Evolutionary conservation across 2,888 invertebrate genomes (phyloP), one percentile per base, ranked within the genome.

Genomic region (Ennomos quercinarius): DNA sequence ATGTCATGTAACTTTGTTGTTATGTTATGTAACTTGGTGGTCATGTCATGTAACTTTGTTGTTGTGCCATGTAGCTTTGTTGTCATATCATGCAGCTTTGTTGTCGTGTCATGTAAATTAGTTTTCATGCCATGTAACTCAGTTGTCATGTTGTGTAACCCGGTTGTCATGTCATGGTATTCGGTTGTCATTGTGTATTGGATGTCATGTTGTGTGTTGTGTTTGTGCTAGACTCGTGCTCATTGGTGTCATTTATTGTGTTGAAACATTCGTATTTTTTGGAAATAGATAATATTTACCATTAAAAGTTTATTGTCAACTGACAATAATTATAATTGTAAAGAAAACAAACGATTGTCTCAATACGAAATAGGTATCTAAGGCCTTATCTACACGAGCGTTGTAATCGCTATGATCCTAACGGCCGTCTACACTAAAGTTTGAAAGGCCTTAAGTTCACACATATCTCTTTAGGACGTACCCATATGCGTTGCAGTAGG

Each of bases 11-110:
- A 17, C 34, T 47, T 8, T n/a, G 48, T 12, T 52, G 48, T 48
- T 27, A 12, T 50, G 57, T 60, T 44, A 9, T 55, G 37, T 58
- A 57, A 45, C 37, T 54, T 52, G n/a, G 41, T 13, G 52, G 50
- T 46, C 37, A 10, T 43, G 12, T 40, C 41, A 48, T 55, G 17
- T 37, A 43, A 13, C 42, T 43, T 38, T 54, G 50, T 45, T 54
- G 62, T 45, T 37, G 36, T 49, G 17, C n/a, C 9, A 36, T 47
- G 41, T 42, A 34, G 27, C 43, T 34, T n/a, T 10, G 34, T 10
- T n/a, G 34, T 27, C 34, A 8, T 50, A 11, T 10, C 9, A 17
- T 47, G 41, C 12, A 44, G 11, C 44, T 34, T 9, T 10, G 44
- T 10, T 44, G 34, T 11, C n/a, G 6, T 46, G 46, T 46, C 13